These are phyloP conservation scores for Trichogramma evanescens DNA, from an alignment of 2,888 invertebrate genomes.

Conservation along the genomic window DNA sequence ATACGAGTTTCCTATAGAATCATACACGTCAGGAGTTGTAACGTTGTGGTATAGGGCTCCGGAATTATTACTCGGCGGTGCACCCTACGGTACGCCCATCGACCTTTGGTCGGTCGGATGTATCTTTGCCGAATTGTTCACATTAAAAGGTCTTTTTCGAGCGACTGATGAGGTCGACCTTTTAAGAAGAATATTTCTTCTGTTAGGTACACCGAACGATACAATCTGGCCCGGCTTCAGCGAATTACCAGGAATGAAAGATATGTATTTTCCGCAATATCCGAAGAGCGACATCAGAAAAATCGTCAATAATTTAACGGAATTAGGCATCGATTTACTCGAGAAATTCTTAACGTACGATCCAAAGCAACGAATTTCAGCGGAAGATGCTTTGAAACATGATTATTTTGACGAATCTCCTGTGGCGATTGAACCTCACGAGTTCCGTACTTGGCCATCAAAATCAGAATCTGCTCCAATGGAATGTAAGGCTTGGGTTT, in stretches of 20 bases:
- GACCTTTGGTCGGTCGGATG: slow-evolving; percentile 89
- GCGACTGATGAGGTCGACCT: slow-evolving; percentile 96
- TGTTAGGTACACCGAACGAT: slow-evolving; percentile 93
- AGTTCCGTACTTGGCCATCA: slow-evolving; percentile 99
- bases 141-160: slow-evolving; percentile 92
- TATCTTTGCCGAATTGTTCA: slow-evolving; percentile 92
- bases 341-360: slow-evolving; percentile 72
- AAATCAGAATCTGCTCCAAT: slow-evolving; percentile 75
- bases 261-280: slow-evolving; percentile 87
- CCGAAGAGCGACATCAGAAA: slow-evolving; percentile 75
- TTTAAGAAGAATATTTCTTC: slow-evolving; percentile 88
- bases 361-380: slow-evolving; percentile 77
- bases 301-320: slow-evolving; percentile 55
- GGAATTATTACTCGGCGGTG: slow-evolving; percentile 83
- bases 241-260: slow-evolving; percentile 85
- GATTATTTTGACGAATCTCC: slow-evolving; percentile 78
- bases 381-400: slow-evolving; percentile 80
- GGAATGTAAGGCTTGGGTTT: too few species aligned
- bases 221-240: slow-evolving; percentile 92
- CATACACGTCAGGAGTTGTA: slow-evolving; percentile 95
- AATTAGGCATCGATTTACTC: slow-evolving; percentile 57
- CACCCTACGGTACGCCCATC: slow-evolving; percentile 91
- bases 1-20: slow-evolving; percentile 93
- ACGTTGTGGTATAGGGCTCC: slow-evolving; percentile 98
- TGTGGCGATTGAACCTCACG: slow-evolving; percentile 85